Base-by-base conservation (phyloP, 2,888 invertebrate species). In the Gonocerus acuteangulatus region DNA sequence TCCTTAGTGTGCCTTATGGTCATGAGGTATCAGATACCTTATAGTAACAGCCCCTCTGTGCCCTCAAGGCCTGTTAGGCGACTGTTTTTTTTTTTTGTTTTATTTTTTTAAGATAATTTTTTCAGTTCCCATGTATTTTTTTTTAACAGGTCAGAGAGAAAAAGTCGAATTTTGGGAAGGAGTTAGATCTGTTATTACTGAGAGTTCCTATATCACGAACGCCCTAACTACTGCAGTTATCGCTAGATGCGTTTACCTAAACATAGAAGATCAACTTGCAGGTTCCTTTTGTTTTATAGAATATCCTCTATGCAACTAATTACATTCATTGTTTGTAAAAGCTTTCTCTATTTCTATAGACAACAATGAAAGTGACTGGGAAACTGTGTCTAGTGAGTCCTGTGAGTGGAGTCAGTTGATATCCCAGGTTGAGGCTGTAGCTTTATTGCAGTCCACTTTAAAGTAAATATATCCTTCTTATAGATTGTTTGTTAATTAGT, bases 381-480 rank as follows among this genome's bases (percentile, higher is more conserved):
- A 90, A 72, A 83, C 85, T 57, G 82, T 93, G 57, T 87, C 90
- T 1, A 83, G 87, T 67, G 95, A 95, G 71, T 83, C 85, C 69
- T 87, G 91, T 44, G 85, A 87, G 71, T 95, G 95, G 89, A 86
- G 87, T 15, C 76, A 91, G 49, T 76, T 95, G 1, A 86, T 91
- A 42, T 89, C 88, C 58, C 93, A 93, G 77, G 78, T 95, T 48
- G 94, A 95, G 73, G 93, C 95, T 72, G 81, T 92, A 65, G 83
- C 92, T 2, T 80, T 90, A 58, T 77, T 94, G 13, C 85, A 86
- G 76, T 66, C 64, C 18, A 64, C 64, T 36, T 36, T 65, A 22
- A 65, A 60, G 64, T 65, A 48, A 59, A 15, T 39, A 42, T 42
- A 42, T 19, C 15, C 19, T 15, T 18, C 15, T 18, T 47, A 19